These are phyloP conservation scores for Rhizoglyphus robini DNA, from an alignment of 1,140 invertebrate species.

Conservation along the genomic window DNA sequence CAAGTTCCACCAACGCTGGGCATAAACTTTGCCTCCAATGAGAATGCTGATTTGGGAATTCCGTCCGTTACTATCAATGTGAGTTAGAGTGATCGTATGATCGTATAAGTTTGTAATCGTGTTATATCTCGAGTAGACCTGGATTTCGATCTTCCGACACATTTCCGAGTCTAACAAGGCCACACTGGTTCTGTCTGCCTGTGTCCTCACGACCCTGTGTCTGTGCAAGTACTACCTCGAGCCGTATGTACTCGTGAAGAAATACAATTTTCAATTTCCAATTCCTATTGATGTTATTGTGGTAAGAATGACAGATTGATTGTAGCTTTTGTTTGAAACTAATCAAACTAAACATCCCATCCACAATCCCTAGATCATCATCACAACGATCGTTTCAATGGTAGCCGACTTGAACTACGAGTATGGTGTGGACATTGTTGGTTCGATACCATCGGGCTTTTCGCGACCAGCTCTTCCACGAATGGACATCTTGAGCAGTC, in stretches of 20 bases:
- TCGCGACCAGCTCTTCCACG: slow-evolving; percentile 32
- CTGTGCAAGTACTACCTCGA: neutral
- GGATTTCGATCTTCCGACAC: neutral
- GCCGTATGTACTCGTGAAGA: neutral
- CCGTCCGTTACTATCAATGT: neutral
- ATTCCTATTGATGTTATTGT: neutral
- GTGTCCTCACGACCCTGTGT: neutral
- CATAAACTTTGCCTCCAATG: neutral
- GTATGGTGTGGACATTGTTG: slow-evolving; percentile 7
- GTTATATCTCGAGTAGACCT: neutral
- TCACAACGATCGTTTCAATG: neutral
- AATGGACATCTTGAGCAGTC: slow-evolving; percentile 27
- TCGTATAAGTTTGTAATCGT: neutral
- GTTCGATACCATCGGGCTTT: slow-evolving; percentile 32
- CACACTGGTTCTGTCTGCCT: neutral
- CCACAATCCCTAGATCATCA: neutral
- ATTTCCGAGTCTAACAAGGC: neutral
- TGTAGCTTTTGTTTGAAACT: no score
- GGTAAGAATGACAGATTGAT: slow-evolving; percentile 2
- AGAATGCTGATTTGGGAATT: neutral
- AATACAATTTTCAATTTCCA: neutral
- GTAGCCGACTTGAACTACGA: neutral
- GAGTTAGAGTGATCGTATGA: no score
- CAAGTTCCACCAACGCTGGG: neutral
- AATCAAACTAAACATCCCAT: neutral